Conservation (phyloP, 2,888 invertebrate genomes). For the Selenia dentaria region DNA sequence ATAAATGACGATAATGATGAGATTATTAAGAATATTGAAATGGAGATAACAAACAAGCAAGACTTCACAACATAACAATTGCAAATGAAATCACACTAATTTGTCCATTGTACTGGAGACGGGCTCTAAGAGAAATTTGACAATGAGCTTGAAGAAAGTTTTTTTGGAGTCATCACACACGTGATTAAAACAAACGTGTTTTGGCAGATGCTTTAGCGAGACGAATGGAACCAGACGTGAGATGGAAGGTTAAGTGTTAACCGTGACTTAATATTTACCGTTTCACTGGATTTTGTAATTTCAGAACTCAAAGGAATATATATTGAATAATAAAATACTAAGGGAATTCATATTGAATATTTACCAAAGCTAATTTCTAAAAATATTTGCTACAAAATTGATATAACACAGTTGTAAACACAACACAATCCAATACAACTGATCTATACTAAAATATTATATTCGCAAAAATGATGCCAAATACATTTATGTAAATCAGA, state of each 20-base stretch:
- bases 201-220: conserved; percentile 47
- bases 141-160: conserved; percentile 78
- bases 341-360: no score
- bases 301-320: no score
- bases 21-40: conserved; percentile 23
- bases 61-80: conserved; percentile 56
- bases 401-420: no score
- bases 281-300: no score
- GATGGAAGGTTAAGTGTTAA: conserved; percentile 23
- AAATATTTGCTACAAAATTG: no score
- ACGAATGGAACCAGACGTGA: conserved; percentile 41
- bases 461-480: conserved; percentile 24
- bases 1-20: conserved; percentile 32
- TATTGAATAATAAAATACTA: no score
- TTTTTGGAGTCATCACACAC: conserved; percentile 60
- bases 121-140: conserved; percentile 71
- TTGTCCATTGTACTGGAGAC: conserved; percentile 62
- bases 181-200: conserved; percentile 70
- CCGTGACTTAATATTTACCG: conserved; percentile 17
- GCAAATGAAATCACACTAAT: conserved; percentile 58
- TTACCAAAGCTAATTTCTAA: no score
- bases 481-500: conserved; percentile 40
- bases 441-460: no score
- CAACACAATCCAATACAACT: no score
- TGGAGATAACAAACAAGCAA: conserved; percentile 34